phyloP scores from a whole-genome alignment of 1,140 invertebrate genomes.

The Matsumurasca onukii region DNA sequence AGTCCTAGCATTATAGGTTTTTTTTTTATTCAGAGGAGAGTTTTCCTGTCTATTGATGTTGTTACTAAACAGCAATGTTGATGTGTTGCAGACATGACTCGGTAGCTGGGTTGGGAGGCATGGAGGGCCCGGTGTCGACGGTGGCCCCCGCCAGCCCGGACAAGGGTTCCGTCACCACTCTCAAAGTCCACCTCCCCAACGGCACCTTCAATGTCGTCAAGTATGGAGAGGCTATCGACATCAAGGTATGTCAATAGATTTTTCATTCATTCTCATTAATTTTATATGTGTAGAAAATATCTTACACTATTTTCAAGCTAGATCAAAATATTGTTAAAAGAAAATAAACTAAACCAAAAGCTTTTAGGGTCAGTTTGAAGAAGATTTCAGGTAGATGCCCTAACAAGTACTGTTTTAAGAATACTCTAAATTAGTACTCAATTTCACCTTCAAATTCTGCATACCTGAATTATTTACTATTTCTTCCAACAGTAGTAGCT shows the following conservation, averaged over 20 bases:
- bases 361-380: too few relatives aligned
- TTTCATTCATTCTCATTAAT: conserved; percentile 8
- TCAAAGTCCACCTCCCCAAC: conserved; percentile 85
- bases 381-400: too few relatives aligned
- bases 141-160: conserved; percentile 37
- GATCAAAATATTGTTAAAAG: neutral
- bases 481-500: too few relatives aligned
- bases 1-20: too few relatives aligned
- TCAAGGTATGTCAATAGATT: conserved; percentile 57
- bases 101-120: conserved; percentile 54
- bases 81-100: conserved; percentile 60
- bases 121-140: conserved; percentile 44
- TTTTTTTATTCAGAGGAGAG: too few relatives aligned
- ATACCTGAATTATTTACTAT: too few relatives aligned
- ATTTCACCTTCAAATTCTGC: too few relatives aligned
- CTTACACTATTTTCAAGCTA: conserved; percentile 4
- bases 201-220: conserved; percentile 89
- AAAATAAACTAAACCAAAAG: neutral
- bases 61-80: neutral
- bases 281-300: neutral
- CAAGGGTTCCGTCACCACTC: conserved; percentile 48
- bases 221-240: conserved; percentile 82
- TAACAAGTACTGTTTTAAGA: too few relatives aligned
- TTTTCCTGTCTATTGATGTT: too few relatives aligned
- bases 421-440: too few relatives aligned